Evolutionary conservation across 2,888 invertebrate genomes (phyloP).

Genomic region (Phasia obesa): DNA sequence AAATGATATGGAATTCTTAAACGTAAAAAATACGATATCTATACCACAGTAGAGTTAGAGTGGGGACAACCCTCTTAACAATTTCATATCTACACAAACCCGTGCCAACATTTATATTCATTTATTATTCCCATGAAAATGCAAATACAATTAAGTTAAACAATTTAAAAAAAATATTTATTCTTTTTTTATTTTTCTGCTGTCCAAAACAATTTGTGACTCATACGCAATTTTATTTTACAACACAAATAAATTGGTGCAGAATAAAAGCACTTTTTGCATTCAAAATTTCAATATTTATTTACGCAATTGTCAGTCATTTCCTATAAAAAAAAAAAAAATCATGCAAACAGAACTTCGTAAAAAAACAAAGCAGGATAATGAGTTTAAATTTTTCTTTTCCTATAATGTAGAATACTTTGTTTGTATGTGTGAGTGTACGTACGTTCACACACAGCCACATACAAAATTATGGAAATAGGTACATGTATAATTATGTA

Average conservation of each 20-base stretch:
- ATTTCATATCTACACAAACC: no score
- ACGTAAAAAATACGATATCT: no score
- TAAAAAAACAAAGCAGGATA: neutral
- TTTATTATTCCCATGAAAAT: no score
- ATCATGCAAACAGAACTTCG: neutral
- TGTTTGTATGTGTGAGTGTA: neutral
- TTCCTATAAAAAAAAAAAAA: conserved; percentile 27
- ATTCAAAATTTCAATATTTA: conserved; percentile 59
- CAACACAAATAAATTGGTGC: conserved; percentile 11
- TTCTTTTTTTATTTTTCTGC: neutral
- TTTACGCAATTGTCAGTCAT: conserved; percentile 64
- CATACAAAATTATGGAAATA: conserved; percentile 17
- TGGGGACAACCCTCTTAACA: no score
- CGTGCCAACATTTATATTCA: no score
- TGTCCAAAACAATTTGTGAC: neutral
- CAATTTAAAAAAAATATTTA: neutral
- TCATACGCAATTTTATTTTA: neutral
- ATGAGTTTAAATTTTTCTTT: conserved; percentile 18
- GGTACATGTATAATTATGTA: conserved; percentile 16
- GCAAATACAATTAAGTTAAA: neutral
- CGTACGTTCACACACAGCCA: no score
- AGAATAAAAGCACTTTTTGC: neutral
- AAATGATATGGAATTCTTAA: no score
- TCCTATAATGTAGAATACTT: neutral
- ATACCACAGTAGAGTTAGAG: no score